Percentiles rank a stretch among this genome's conserved stretches.
Conservation (phyloP, 2,797 vertebrate species). For the Labeo calbasu region DNA sequence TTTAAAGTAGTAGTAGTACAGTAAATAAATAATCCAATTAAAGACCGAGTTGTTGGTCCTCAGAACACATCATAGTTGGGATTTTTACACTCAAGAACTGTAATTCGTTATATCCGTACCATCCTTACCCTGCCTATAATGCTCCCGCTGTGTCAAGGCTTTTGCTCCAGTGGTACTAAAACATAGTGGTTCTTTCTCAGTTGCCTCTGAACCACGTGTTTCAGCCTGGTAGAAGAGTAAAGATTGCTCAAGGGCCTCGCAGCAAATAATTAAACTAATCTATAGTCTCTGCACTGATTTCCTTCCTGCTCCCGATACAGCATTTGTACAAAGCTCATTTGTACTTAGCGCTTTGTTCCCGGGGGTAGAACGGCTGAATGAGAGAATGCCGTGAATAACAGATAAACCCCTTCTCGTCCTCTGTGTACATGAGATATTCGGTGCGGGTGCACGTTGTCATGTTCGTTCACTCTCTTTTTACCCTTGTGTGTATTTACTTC, state of each 20-base stretch:
- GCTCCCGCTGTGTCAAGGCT: not conserved
- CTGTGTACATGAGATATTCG: conserved; percentile 36
- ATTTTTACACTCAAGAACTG: not conserved
- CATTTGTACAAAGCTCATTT: conserved; percentile 47
- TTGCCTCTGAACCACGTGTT: not conserved
- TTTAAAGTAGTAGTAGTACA: not conserved
- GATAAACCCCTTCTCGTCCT: conserved; percentile 36
- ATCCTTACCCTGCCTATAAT: not conserved
- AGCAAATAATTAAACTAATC: conserved; percentile 49
- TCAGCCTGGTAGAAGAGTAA: conserved; percentile 16
- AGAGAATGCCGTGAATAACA: conserved; percentile 34
- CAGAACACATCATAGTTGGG: not conserved
- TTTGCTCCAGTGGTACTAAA: not conserved
- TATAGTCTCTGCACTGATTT: conserved; percentile 42
- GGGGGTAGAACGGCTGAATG: conserved; percentile 30
- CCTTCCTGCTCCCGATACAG: conserved; percentile 22
- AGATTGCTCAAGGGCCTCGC: conserved; percentile 20
- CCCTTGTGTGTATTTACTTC: conserved; percentile 51
- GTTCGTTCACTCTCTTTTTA: conserved; percentile 31
- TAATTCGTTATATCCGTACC: not conserved
- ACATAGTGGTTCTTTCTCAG: not conserved
- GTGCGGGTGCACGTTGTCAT: conserved; percentile 23
- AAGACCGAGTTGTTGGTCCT: not conserved
- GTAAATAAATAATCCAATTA: not conserved
- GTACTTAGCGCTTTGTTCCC: conserved; percentile 21